Conservation (phyloP, 2,113 vertebrate genomes). For the Blennius ocellaris region DNA sequence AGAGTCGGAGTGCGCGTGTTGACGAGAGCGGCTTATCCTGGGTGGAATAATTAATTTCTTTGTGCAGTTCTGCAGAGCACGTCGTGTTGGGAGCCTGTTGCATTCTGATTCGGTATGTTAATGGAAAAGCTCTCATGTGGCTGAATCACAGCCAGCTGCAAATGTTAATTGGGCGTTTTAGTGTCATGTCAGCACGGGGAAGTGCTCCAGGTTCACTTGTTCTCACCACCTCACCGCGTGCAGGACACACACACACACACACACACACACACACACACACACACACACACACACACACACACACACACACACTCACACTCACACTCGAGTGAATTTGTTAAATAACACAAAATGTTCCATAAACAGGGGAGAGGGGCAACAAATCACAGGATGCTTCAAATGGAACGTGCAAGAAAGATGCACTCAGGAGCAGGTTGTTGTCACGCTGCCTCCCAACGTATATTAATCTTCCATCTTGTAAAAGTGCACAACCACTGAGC, state of each 20-base stretch:
- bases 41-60: background rate
- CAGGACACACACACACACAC: background rate
- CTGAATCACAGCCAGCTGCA: conserved; percentile 57
- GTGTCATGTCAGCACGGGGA: conserved; percentile 66
- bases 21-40: too few species aligned
- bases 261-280: too few species aligned
- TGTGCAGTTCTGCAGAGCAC: conserved; percentile 11
- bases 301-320: background rate
- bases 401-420: conserved; percentile 36
- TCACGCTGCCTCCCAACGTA: conserved; percentile 34
- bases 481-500: conserved; percentile 25
- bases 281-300: background rate
- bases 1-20: background rate
- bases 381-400: conserved; percentile 30
- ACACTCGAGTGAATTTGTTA: conserved; percentile 17
- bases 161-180: conserved; percentile 72
- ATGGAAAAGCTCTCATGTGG: conserved; percentile 39
- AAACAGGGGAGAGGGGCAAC: conserved; percentile 20
- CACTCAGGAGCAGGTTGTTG: conserved; percentile 54
- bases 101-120: conserved; percentile 52
- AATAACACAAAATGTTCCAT: conserved; percentile 34
- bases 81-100: conserved; percentile 60
- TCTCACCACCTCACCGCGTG: too few species aligned
- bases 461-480: conserved; percentile 45
- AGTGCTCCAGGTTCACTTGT: conserved; percentile 62